Conservation (phyloP, 2,797 vertebrate genomes). For the Poecilia velifera region DNA sequence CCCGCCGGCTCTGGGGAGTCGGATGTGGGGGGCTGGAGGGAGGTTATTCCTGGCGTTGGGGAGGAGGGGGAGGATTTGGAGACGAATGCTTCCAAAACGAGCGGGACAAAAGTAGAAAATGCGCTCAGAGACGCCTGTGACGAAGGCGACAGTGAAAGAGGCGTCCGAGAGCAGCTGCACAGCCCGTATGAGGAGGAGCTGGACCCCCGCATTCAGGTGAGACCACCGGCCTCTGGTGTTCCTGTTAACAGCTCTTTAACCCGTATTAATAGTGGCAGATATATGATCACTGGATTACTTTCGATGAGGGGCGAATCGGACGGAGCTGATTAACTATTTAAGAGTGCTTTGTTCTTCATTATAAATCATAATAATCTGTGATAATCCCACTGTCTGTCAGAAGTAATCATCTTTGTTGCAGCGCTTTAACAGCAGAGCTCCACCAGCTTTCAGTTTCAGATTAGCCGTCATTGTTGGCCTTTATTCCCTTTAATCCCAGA, state of each 20-base stretch:
- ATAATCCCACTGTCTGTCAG: slow-evolving; percentile 14
- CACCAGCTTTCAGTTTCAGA: not conserved
- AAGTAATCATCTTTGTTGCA: slow-evolving; percentile 18
- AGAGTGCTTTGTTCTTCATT: not conserved
- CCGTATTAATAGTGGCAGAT: not conserved
- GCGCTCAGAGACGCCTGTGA: slow-evolving; percentile 45
- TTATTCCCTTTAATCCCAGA: not conserved
- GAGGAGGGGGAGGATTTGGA: slow-evolving; percentile 36
- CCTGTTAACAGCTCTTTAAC: not conserved
- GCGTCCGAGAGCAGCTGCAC: slow-evolving; percentile 57
- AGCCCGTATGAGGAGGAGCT: slow-evolving; percentile 86
- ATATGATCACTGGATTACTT: not conserved
- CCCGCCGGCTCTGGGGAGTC: slow-evolving; percentile 84
- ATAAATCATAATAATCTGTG: slow-evolving; percentile 18
- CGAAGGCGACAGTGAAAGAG: slow-evolving; percentile 52
- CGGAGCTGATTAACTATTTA: slow-evolving; percentile 11
- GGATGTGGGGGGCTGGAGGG: slow-evolving; percentile 77
- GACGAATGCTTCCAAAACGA: slow-evolving; percentile 48
- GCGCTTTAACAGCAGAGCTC: not conserved
- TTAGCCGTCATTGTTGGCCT: not conserved
- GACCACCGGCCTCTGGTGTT: fast-evolving
- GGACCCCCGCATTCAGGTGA: slow-evolving; percentile 90
- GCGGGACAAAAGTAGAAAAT: slow-evolving; percentile 28
- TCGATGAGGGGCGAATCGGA: not conserved
- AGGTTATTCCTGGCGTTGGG: slow-evolving; percentile 69